Percentiles rank a stretch among this genome's conserved stretches.
Evolutionary conservation across 2,797 vertebrate genomes (phyloP).

Genomic region (Oreochromis mossambicus): DNA sequence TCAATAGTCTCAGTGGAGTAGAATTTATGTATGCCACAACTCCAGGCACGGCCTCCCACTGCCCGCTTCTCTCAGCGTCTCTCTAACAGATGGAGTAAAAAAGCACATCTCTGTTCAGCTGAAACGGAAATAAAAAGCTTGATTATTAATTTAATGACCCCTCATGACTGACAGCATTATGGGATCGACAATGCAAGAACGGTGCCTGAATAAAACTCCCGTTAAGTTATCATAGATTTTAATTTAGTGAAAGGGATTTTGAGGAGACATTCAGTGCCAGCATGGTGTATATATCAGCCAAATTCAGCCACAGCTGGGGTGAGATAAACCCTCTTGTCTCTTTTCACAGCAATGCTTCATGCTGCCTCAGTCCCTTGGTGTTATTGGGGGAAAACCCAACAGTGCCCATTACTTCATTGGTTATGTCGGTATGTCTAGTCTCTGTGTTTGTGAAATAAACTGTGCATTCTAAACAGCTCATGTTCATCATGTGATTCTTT

Average conservation of each 20-base stretch:
- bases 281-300: neutral
- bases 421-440: conserved; percentile 87
- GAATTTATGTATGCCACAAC: neutral
- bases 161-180: neutral
- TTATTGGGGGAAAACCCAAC: conserved; percentile 98
- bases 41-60: neutral
- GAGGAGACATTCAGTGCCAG: neutral
- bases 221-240: neutral
- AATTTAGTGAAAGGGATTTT: neutral
- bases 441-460: conserved; percentile 34
- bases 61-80: neutral
- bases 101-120: neutral
- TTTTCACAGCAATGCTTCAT: conserved; percentile 92
- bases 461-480: neutral
- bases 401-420: conserved; percentile 99
- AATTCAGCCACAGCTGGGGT: neutral
- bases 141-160: neutral
- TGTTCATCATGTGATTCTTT: neutral
- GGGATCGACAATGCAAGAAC: neutral
- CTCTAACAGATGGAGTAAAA: neutral
- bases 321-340: conserved; percentile 41
- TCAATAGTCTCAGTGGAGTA: neutral
- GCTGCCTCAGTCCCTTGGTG: conserved; percentile 97
- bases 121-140: neutral
- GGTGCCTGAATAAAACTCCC: neutral